These are phyloP conservation scores for Neotoma lepida DNA, from an alignment of 2,113 vertebrate species.

Conservation along the genomic window DNA sequence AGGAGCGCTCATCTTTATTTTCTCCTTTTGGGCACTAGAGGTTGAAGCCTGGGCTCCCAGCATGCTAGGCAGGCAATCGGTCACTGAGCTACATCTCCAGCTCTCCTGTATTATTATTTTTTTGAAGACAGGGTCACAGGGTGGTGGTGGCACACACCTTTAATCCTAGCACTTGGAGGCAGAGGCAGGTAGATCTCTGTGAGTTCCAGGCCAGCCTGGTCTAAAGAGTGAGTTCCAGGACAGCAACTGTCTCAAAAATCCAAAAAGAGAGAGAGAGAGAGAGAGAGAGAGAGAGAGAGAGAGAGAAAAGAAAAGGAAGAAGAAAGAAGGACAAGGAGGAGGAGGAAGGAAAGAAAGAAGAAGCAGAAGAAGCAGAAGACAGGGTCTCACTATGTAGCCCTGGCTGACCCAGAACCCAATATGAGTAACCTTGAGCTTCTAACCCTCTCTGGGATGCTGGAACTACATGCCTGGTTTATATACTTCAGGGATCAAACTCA, in stretches of 20 bases:
- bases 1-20: background rate
- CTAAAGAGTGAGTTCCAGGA: background rate
- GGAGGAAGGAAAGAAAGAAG: no score
- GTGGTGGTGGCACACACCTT: background rate
- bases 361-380: no score
- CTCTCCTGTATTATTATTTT: background rate
- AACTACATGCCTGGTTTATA: background rate
- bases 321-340: no score
- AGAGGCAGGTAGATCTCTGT: background rate
- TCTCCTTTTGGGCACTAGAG: background rate
- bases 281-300: no score
- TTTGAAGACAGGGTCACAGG: background rate
- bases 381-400: background rate
- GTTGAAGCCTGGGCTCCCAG: background rate
- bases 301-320: no score
- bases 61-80: background rate
- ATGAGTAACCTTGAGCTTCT: background rate
- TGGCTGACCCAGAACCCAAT: background rate
- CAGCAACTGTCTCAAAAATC: background rate
- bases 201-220: background rate
- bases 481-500: background rate
- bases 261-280: background rate
- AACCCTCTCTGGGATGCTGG: background rate
- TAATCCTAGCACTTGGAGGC: background rate
- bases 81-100: background rate